Percentiles rank a stretch among this genome's conserved stretches.
Conservation (phyloP, 2,797 vertebrate genomes). For the Margarornis squamiger region DNA sequence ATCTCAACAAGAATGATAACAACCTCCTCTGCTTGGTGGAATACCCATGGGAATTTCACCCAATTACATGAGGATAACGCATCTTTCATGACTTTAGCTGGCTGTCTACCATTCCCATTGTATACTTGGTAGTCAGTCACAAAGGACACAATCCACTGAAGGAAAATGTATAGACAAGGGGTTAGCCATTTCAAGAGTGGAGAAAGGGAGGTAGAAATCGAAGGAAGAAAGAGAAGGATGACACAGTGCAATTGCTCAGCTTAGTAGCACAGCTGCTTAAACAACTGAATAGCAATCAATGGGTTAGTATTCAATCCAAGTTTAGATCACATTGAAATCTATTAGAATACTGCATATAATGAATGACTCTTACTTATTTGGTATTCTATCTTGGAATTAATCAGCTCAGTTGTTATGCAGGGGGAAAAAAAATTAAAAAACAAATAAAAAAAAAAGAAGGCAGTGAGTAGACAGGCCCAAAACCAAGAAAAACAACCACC, state of each 20-base stretch:
- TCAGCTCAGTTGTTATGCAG: slow-evolving; percentile 63
- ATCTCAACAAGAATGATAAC: slow-evolving; percentile 57
- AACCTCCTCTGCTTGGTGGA: slow-evolving; percentile 26
- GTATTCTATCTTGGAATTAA: slow-evolving; percentile 70
- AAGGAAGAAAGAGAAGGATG: slow-evolving; percentile 46
- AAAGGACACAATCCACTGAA: slow-evolving; percentile 39
- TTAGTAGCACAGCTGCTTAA: slow-evolving; percentile 68
- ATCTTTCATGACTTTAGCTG: slow-evolving; percentile 50
- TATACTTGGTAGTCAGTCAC: slow-evolving; percentile 30
- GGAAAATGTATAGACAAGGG: slow-evolving; percentile 37
- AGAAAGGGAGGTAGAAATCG: slow-evolving; percentile 38
- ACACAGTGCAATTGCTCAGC: slow-evolving; percentile 61
- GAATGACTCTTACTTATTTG: slow-evolving; percentile 68
- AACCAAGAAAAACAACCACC: slow-evolving; percentile 21
- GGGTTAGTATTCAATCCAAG: slow-evolving; percentile 73
- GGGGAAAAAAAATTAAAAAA: not conserved
- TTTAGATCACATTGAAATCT: slow-evolving; percentile 69
- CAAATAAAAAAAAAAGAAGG: not conserved
- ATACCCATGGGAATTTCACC: slow-evolving; percentile 45
- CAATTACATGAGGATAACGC: slow-evolving; percentile 1
- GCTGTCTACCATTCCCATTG: slow-evolving; percentile 35
- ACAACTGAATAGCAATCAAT: slow-evolving; percentile 73
- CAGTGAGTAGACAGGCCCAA: not conserved
- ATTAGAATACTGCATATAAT: slow-evolving; percentile 69
- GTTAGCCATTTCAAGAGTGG: slow-evolving; percentile 26